Evolutionary conservation across 2,888 invertebrate genomes (phyloP), one percentile per base, ranked within the genome.

Genomic region (Candidula unifasciata): DNA sequence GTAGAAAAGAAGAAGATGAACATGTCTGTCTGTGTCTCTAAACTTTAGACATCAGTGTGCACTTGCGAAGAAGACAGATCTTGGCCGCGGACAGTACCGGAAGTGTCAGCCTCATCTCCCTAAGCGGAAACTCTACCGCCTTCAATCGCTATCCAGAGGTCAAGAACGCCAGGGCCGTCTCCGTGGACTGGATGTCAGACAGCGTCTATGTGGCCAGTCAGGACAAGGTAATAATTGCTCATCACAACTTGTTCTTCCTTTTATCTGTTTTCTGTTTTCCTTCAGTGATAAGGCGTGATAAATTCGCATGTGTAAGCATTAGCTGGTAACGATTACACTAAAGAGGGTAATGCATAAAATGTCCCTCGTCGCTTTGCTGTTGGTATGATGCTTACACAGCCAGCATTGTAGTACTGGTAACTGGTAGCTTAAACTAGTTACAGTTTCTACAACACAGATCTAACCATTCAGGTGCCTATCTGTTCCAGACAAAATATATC

Each of bases 111-210:
- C 94, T 94, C 64, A 93, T 94, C 0, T 93, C 89, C 27, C 74
- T 92, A n/a, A 83, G 83, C 0, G 86, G 85, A 16, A 83, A 83
- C 0, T 57, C 85, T 18, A 84, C 95, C 73, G 95, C 95, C 77
- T 94, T 27, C 1, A 76, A 88, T 66, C 87, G 91, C 30, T 92
- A 90, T 79, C 88, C 90, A 2, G 90, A 89, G 76, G 73, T 92
- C 33, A 78, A 86, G 5, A 85, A 89, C 24, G 93, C 93, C 18
- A 88, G 90, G 0, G 89, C 92, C 18, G 90, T 95, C 44, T 96
- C 97, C 0, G 95, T 97, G 0, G 98, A 98, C 93, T 98, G 98
- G 98, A 94, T 98, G 60, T 97, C 97, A 91, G 95, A 96, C 86
- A 96, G 96, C 85, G 94, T 98, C 2, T 98, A 97, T 91, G 95